phyloP scores from a whole-genome alignment of 2,113 vertebrate species.

The Phainopepla nitens region DNA sequence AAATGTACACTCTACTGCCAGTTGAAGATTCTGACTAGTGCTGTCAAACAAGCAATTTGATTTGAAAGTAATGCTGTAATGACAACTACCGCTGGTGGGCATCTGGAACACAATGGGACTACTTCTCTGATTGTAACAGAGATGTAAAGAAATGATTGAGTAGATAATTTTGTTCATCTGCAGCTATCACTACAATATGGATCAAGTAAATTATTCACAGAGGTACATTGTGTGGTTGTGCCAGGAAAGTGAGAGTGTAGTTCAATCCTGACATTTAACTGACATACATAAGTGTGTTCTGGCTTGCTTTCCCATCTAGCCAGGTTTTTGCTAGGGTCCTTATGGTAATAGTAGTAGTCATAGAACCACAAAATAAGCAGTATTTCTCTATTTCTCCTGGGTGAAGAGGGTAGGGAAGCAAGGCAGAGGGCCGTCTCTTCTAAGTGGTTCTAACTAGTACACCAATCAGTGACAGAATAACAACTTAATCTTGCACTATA shows the following conservation, averaged over 20 bases:
- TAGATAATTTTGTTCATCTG: not conserved
- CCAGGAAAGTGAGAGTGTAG: not conserved
- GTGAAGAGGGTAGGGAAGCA: not conserved
- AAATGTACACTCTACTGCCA: not conserved
- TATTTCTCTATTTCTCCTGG: not conserved
- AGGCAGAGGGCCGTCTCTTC: not conserved
- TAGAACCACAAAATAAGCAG: not conserved
- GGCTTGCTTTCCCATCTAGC: not conserved
- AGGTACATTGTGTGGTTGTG: not conserved
- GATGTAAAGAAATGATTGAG: not conserved
- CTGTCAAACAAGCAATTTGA: not conserved
- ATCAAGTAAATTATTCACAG: not conserved
- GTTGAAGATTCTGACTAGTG: not conserved
- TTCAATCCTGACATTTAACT: not conserved
- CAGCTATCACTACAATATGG: fast-evolving
- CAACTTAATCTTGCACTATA: not conserved
- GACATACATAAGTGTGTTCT: not conserved
- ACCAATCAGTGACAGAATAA: not conserved
- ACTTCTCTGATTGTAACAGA: not conserved
- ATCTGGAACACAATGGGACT: not conserved
- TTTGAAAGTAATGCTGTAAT: not conserved
- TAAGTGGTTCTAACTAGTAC: not conserved
- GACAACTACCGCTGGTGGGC: not conserved
- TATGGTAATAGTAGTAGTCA: not conserved
- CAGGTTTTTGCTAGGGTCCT: not conserved